Evolutionary conservation across 2,888 invertebrate genomes (phyloP), one percentile per base, ranked within the genome.

Genomic region (Saturnia pavonia): DNA sequence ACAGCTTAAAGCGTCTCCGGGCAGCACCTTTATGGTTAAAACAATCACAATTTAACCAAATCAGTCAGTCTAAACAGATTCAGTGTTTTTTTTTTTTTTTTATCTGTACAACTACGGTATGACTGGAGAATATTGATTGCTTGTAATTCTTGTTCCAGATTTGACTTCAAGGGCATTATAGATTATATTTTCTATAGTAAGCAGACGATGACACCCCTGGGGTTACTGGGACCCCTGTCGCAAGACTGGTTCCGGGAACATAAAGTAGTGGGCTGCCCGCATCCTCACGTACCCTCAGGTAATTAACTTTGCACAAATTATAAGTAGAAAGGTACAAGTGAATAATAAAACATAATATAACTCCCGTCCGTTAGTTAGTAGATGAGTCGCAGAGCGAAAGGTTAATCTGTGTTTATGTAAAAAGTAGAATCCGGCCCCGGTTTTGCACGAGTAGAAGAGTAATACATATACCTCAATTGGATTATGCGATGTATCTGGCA

Each of bases 141-240:
- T 0, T 16, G 43, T 54, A 22, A 14, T 67, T 68, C 70, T 22
- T 71, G 54, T 94, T 96, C 63, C 95, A 98, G 98, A 85, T 99
- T 98, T 94, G 99, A 99, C 92, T 99, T 99, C 94, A 99, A 99
- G 94, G 99, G 99, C 81, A 98, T 99, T 89, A 99, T 99, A 88
- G 99, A 99, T 94, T 99, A 99, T 95, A 99, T 99, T 91, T 99
- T 99, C 95, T 99, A 98, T 91, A 98, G 99, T 77, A 98, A 98
- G 88, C 97, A 98, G 88, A 97, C 97, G 86, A 98, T 99, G 97
- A 97, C 97, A 82, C 98, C 99, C 42, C 95, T 99, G 73, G 99
- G 99, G 72, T 95, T 99, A 71, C 94, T 99, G 70, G 99, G 99
- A 1, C 98, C 99, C 1, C 94, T 99, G 72, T 99, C 99, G 75